Percentiles rank a stretch among this genome's conserved stretches.
phyloP scores from a whole-genome alignment of 2,888 invertebrate genomes.

The Patella ulyssiponensis region DNA sequence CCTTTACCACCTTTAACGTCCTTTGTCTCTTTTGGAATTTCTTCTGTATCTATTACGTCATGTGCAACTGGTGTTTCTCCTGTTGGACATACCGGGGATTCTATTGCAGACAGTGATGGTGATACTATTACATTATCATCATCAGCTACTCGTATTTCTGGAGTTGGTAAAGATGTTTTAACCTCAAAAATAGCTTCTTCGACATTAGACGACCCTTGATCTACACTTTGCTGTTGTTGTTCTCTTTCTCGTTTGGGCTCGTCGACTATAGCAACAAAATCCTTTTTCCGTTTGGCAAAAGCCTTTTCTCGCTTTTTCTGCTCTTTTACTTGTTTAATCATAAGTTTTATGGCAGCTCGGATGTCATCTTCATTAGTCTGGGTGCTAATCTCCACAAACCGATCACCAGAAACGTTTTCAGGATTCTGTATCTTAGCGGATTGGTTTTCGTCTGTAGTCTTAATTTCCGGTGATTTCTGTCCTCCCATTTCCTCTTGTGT shows the following conservation, averaged over 20 bases:
- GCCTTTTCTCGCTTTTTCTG: conserved; percentile 32
- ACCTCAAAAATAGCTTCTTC: not conserved
- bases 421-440: no score
- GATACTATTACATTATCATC: not conserved
- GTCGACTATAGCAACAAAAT: conserved; percentile 32
- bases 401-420: not conserved
- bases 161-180: not conserved
- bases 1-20: conserved; percentile 2
- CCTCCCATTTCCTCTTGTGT: not conserved
- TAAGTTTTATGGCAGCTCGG: not conserved
- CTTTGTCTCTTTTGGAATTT: not conserved
- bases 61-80: not conserved
- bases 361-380: not conserved
- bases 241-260: conserved; percentile 22
- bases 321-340: conserved; percentile 23
- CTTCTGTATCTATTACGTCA: not conserved
- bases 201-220: not conserved
- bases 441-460: no score
- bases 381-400: conserved; percentile 1
- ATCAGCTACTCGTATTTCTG: not conserved
- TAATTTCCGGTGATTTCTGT: not conserved
- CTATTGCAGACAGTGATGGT: not conserved
- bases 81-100: not conserved
- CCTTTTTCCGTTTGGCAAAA: conserved; percentile 26
- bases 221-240: conserved; percentile 17